These are phyloP conservation scores for Zeuzera pyrina DNA, from an alignment of 2,888 invertebrate species.

Conservation along the genomic window DNA sequence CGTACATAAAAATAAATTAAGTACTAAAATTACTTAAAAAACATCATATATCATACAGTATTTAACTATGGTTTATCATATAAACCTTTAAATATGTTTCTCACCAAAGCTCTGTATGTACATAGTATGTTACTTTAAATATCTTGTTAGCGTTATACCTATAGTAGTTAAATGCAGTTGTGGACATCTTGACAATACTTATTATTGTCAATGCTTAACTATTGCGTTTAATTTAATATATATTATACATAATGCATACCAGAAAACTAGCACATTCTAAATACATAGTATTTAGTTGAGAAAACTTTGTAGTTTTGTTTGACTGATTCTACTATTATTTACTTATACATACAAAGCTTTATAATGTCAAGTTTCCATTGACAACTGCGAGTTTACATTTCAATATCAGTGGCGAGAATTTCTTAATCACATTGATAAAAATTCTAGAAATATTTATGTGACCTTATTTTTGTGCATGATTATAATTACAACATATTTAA, in stretches of 20 bases:
- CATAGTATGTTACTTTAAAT: conserved; percentile 16
- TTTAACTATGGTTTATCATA: conserved; percentile 55
- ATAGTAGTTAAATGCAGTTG: conserved; percentile 35
- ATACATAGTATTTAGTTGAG: too few relatives aligned
- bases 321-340: not conserved
- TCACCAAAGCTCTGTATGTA: conserved; percentile 12
- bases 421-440: too few relatives aligned
- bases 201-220: too few relatives aligned
- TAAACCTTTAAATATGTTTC: conserved; percentile 39
- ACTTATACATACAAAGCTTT: not conserved
- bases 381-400: too few relatives aligned
- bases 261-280: too few relatives aligned
- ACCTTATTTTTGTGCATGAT: conserved; percentile 56
- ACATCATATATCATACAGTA: conserved; percentile 41
- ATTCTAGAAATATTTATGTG: conserved; percentile 18
- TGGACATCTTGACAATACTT: too few relatives aligned
- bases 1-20: conserved; percentile 63
- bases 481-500: too few relatives aligned
- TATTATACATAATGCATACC: too few relatives aligned
- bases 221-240: too few relatives aligned
- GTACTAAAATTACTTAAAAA: conserved; percentile 54
- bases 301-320: too few relatives aligned
- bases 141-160: conserved; percentile 16
- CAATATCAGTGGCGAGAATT: too few relatives aligned
- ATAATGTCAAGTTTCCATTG: too few relatives aligned